phyloP scores from a whole-genome alignment of 2,113 vertebrate genomes.

The Chamaetylas fuelleborni region DNA sequence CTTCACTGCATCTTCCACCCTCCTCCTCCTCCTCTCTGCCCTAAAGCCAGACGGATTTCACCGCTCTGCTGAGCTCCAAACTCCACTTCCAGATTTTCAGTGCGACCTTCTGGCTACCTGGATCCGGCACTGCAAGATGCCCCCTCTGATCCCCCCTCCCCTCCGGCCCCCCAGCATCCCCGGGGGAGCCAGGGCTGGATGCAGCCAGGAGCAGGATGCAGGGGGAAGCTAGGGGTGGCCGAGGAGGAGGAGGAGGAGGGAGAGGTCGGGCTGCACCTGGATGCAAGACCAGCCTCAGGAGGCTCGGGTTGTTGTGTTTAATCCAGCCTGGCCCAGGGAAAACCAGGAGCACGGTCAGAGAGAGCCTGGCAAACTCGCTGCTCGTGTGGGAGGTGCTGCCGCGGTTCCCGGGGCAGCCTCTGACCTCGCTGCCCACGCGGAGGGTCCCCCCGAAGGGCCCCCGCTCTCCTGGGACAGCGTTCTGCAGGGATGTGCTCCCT shows the following conservation, averaged over 20 bases:
- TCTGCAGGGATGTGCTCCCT: neutral
- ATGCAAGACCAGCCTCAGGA: neutral
- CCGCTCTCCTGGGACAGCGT: neutral
- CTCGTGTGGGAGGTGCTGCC: neutral
- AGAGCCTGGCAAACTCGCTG: neutral
- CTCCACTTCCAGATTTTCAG: slow-evolving; percentile 67
- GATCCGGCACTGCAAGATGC: slow-evolving; percentile 58
- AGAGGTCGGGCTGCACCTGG: slow-evolving; percentile 61
- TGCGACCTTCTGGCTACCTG: slow-evolving; percentile 66
- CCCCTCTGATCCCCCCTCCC: slow-evolving; percentile 62
- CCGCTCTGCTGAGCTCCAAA: slow-evolving; percentile 22
- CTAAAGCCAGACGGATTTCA: neutral
- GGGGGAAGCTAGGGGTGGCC: slow-evolving; percentile 26
- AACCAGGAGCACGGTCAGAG: neutral
- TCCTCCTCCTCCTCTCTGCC: neutral
- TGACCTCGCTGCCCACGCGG: neutral
- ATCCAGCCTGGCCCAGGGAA: slow-evolving; percentile 26
- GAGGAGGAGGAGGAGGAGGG: neutral
- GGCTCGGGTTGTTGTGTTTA: slow-evolving; percentile 17
- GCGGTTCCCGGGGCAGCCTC: neutral
- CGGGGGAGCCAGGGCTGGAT: slow-evolving; percentile 27
- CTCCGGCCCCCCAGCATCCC: slow-evolving; percentile 38
- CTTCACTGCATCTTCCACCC: neutral
- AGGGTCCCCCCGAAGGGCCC: neutral
- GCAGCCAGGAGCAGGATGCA: slow-evolving; percentile 56